These are phyloP conservation scores for Fukomys damarensis DNA, from an alignment of 2,113 vertebrate genomes.

Conservation along the genomic window DNA sequence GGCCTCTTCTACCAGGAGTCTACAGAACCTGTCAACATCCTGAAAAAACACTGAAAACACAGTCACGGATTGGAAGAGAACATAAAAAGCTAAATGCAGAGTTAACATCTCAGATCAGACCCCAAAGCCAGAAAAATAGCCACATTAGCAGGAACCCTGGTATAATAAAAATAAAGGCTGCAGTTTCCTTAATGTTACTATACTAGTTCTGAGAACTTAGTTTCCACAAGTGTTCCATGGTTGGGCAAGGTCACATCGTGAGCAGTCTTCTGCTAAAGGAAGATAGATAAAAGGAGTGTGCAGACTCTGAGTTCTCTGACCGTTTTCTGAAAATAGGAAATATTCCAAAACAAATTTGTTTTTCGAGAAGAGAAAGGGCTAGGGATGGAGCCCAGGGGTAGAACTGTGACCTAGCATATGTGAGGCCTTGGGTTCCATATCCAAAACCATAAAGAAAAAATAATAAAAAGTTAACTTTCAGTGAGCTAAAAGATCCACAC, in stretches of 20 bases:
- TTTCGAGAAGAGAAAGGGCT: neutral
- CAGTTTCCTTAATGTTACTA: neutral
- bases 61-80: neutral
- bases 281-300: neutral
- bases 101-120: neutral
- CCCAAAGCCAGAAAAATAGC: neutral
- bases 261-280: neutral
- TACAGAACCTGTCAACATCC: neutral
- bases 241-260: neutral
- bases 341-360: neutral
- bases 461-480: slow-evolving; percentile 20
- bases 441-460: neutral
- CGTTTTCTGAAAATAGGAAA: neutral
- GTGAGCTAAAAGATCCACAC: neutral
- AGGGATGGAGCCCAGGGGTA: neutral
- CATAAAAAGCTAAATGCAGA: neutral
- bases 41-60: neutral
- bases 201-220: neutral
- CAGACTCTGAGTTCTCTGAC: neutral
- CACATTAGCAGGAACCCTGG: neutral
- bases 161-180: neutral
- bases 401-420: neutral
- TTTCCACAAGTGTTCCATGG: neutral
- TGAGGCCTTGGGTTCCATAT: neutral
- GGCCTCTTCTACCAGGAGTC: neutral